Evolutionary conservation across 1,140 invertebrate genomes (phyloP).

Genomic region (Dinoponera quadriceps): DNA sequence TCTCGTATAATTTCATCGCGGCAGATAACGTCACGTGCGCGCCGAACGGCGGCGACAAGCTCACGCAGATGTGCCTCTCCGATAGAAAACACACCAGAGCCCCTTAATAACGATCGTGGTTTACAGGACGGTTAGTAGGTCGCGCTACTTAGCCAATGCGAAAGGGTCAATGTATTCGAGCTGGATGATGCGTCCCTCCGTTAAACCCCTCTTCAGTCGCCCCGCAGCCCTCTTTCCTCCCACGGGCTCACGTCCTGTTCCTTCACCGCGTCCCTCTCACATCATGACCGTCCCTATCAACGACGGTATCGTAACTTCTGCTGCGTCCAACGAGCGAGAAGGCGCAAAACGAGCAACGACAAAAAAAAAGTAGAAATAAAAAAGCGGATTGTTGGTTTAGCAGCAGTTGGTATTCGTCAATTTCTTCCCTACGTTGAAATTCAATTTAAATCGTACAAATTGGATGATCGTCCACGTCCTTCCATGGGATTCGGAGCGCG

Average conservation of each 20-base stretch:
- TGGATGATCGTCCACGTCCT: background rate
- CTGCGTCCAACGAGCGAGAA: background rate
- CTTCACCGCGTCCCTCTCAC: conserved; percentile 39
- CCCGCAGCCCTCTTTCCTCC: conserved; percentile 28
- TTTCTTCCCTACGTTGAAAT: background rate
- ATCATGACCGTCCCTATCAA: background rate
- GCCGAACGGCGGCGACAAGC: conserved; percentile 12
- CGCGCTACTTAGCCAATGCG: conserved; percentile 73
- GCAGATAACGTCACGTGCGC: conserved; percentile 27
- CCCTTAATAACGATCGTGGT: conserved; percentile 61
- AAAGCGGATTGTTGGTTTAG: conserved; percentile 19
- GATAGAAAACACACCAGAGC: conserved; percentile 36
- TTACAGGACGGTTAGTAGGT: conserved; percentile 77
- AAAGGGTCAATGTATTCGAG: conserved; percentile 77
- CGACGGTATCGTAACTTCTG: conserved; percentile 27
- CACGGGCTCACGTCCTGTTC: conserved; percentile 63
- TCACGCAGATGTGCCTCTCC: conserved; percentile 10
- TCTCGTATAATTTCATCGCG: conserved; percentile 48
- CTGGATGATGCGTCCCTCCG: conserved; percentile 64
- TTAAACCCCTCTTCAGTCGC: conserved; percentile 42
- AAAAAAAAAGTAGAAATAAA: background rate
- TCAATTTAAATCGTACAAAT: conserved; percentile 9
- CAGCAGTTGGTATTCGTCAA: background rate
- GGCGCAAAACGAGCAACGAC: conserved; percentile 1
- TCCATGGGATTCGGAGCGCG: background rate